Percentiles rank a stretch among this genome's conserved stretches.
phyloP scores from a whole-genome alignment of 2,797 vertebrate species.

The Pangasius sanitwongsei region DNA sequence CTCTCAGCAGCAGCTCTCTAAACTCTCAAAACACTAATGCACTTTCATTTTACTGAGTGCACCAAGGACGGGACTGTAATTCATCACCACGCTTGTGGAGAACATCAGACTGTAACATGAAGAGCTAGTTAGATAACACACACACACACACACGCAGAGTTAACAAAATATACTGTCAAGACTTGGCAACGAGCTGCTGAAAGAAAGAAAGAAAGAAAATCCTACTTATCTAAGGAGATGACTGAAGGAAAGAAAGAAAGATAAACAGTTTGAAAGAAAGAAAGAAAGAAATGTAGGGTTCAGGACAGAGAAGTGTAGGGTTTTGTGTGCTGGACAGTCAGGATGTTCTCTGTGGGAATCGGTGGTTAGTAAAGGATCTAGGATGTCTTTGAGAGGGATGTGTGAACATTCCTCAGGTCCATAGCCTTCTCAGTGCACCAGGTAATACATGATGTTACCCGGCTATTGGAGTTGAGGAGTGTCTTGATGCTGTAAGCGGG shows the following conservation, averaged over 20 bases:
- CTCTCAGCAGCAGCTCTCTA: conserved; percentile 7
- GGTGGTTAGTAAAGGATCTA: background rate
- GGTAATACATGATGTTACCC: background rate
- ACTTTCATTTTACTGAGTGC: conserved; percentile 28
- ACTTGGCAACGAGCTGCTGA: background rate
- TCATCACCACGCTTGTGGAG: background rate
- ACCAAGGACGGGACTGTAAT: background rate
- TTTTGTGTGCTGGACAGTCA: background rate
- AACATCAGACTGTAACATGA: conserved; percentile 17
- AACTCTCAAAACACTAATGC: conserved; percentile 13
- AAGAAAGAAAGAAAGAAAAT: background rate
- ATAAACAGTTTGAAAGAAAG: background rate
- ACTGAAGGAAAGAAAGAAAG: background rate
- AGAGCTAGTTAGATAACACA: conserved; percentile 8
- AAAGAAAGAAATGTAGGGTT: background rate
- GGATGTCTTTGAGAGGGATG: background rate
- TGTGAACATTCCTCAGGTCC: background rate
- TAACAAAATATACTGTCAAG: conserved; percentile 4
- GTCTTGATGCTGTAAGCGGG: background rate
- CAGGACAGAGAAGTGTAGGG: background rate
- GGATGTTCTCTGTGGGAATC: background rate
- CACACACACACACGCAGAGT: background rate
- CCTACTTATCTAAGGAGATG: too few species aligned
- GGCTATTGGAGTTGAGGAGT: background rate
- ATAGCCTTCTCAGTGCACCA: background rate